Evolutionary conservation across 2,113 vertebrate genomes (phyloP).

Genomic region (Albula goreensis): DNA sequence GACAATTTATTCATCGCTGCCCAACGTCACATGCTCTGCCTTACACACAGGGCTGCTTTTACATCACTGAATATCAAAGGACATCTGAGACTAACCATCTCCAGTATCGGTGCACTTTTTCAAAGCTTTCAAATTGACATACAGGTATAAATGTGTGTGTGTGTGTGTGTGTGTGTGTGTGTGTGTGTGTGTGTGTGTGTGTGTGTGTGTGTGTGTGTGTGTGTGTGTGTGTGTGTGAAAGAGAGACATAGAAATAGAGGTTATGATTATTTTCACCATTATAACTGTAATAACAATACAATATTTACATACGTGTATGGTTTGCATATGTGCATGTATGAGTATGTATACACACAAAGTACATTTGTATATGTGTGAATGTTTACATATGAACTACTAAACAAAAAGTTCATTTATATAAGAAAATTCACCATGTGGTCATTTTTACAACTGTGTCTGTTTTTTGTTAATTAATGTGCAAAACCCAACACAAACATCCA

Average conservation of each 20-base stretch:
- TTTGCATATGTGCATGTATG: constrained; percentile 35
- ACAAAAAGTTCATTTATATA: too few relatives aligned
- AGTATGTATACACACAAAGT: constrained; percentile 1
- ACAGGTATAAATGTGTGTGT: constrained; percentile 36
- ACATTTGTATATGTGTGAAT: too few relatives aligned
- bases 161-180: constrained; percentile 12
- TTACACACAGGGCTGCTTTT: not conserved
- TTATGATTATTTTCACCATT: constrained; percentile 46
- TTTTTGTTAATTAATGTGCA: too few relatives aligned
- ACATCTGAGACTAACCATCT: not conserved
- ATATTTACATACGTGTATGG: constrained; percentile 30
- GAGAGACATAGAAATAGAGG: constrained; percentile 29
- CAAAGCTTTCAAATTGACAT: not conserved
- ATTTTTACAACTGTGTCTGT: too few relatives aligned
- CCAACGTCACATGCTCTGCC: not conserved
- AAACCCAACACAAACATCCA: too few relatives aligned
- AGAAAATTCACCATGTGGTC: too few relatives aligned
- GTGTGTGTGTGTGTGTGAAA: constrained; percentile 16
- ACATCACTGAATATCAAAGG: not conserved
- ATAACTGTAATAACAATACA: constrained; percentile 28
- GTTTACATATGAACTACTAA: too few relatives aligned
- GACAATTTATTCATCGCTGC: not conserved
- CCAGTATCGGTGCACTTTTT: constrained; percentile 27
- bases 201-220: constrained; percentile 33
- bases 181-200: not conserved